Percentiles rank a stretch among this genome's conserved stretches.
phyloP scores from a whole-genome alignment of 2,113 vertebrate species.

The Mystacornis crossleyi region DNA sequence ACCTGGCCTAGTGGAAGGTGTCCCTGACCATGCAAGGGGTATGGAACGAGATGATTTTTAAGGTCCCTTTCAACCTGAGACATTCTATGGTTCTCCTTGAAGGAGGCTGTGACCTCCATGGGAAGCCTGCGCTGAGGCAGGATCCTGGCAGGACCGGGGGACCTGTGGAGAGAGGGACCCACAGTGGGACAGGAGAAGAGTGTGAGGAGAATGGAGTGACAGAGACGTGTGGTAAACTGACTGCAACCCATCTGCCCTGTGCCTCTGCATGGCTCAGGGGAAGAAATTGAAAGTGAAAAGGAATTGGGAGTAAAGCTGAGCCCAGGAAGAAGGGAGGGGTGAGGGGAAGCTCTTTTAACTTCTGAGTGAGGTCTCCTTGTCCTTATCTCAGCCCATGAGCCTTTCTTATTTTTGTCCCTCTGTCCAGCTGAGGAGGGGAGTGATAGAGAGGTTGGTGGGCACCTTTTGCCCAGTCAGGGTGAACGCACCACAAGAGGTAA shows the following conservation, averaged over 20 bases:
- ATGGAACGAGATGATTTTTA: neutral
- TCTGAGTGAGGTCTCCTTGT: neutral
- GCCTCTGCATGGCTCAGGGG: fast-evolving
- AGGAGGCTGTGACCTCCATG: neutral
- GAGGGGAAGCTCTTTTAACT: neutral
- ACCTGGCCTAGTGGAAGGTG: neutral
- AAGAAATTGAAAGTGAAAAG: neutral
- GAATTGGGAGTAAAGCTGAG: neutral
- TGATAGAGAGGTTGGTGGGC: neutral
- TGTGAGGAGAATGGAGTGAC: neutral
- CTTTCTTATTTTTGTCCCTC: neutral
- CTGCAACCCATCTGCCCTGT: neutral
- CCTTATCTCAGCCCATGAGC: neutral
- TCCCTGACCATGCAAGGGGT: neutral
- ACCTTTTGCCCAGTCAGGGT: neutral
- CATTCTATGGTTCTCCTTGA: fast-evolving
- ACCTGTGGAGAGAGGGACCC: neutral
- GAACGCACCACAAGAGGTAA: neutral
- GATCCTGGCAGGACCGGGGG: neutral
- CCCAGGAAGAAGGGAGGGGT: neutral
- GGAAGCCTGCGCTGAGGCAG: neutral
- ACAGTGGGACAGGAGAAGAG: neutral
- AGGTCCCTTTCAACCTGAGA: neutral
- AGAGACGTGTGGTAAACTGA: neutral
- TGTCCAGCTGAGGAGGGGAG: neutral